Evolutionary conservation across 2,888 invertebrate species (phyloP).

Genomic region (Meandrusa payeni): DNA sequence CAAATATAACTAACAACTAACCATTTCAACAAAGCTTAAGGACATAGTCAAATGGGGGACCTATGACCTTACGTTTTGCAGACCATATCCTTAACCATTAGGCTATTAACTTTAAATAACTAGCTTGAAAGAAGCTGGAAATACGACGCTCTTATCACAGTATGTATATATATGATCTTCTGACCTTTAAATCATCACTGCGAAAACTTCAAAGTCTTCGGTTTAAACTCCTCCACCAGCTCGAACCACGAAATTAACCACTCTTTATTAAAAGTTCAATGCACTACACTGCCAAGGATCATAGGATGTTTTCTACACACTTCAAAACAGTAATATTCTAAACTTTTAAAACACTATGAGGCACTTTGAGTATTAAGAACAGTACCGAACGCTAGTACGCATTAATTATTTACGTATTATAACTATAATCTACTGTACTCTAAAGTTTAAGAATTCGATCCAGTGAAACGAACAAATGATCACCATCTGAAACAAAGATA

Average conservation of each 20-base stretch:
- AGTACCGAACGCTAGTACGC: conserved; percentile 23
- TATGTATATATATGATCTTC: no score
- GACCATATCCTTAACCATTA: no score
- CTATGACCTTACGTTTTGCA: no score
- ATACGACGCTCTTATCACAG: no score
- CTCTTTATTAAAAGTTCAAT: conserved; percentile 35
- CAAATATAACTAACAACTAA: no score
- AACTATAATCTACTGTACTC: conserved; percentile 16
- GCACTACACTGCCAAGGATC: conserved; percentile 33
- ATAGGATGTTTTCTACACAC: conserved; percentile 18
- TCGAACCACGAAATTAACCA: conserved; percentile 31
- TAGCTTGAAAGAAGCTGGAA: no score
- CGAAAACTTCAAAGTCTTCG: conserved; percentile 42
- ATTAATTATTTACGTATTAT: conserved; percentile 2
- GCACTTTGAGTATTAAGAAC: conserved; percentile 43
- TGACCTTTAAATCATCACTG: conserved; percentile 69
- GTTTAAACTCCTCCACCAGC: conserved; percentile 36
- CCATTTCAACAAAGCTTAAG: no score
- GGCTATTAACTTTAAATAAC: no score
- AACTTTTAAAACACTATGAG: conserved; percentile 33
- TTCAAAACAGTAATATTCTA: conserved; percentile 28
- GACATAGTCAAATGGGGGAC: no score
- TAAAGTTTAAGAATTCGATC: background rate
- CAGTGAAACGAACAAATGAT: conserved; percentile 1
- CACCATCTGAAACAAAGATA: conserved; percentile 23